Evolutionary conservation across 2,113 vertebrate genomes (phyloP), one percentile per base, ranked within the genome.

Genomic region (Monopterus albus): DNA sequence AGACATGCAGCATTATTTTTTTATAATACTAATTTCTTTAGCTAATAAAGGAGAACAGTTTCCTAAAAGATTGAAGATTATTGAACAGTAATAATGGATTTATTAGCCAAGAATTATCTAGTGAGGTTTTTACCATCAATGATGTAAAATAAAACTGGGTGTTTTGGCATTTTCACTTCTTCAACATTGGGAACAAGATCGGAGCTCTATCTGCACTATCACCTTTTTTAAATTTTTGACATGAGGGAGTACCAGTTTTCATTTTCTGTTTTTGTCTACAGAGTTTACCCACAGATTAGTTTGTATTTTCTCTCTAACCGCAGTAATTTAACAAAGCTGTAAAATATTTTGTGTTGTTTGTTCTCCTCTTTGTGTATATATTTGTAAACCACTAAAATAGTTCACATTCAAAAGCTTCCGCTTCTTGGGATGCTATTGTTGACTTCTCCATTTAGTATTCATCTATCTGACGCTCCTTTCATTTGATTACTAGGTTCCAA

Each of bases 401-500:
- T 64, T 71, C 35, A 49, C 47, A 42, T 23, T 18, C 33, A 53
- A 72, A 68, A 55, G 58, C 60, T 70, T 65, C 56, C 29, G 60
- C 58, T 79, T 58, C 75, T 61, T 58, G 72, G 77, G 82, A 88
- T 31, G 18, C 7, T 17, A 4, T 40, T 60, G 57, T 66, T 71
- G 52, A 67, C 78, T 75, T 38, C 39, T 33, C 46, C 35, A 29
- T 84, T 88, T 79, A 82, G 74, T 66, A 86, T 82, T 84, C 68
- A 53, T 77, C 53, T 50, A 35, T 76, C 56, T 68, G 77, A 83
- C 62, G 66, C 83, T 77, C 14, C 40, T 81, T 90, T 89, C 72
- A 82, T 84, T 83, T 84, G 57, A 86, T 86, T 64, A 78, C 76
- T 51, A 76, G 84, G 81, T 88, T 89, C 82, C 86, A 84, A 87